phyloP scores from a whole-genome alignment of 1,140 invertebrate species.

The Bombyx mandarina region DNA sequence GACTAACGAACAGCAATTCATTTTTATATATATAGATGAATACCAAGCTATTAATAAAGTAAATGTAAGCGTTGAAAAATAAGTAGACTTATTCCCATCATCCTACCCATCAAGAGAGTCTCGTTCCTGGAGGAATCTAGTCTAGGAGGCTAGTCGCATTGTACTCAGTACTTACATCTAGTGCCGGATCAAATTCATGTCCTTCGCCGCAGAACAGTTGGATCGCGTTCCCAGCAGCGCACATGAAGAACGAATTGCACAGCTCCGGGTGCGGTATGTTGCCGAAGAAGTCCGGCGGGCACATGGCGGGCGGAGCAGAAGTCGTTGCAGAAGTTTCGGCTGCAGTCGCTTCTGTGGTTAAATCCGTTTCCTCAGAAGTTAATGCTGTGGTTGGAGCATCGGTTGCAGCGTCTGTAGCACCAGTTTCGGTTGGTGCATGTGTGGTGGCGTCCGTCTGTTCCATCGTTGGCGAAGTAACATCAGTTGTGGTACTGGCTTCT shows the following conservation, averaged over 20 bases:
- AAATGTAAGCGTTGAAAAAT: too few species aligned
- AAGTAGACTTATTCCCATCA: too few species aligned
- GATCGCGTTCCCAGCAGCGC: slow-evolving; percentile 3
- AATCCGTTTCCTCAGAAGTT: neutral
- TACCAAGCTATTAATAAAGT: too few species aligned
- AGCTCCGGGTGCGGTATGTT: slow-evolving; percentile 5
- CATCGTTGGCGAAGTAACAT: too few species aligned
- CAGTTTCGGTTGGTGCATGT: neutral
- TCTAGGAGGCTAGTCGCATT: too few species aligned
- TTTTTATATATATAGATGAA: too few species aligned
- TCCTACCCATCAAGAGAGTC: too few species aligned
- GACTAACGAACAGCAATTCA: too few species aligned
- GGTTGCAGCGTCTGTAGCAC: neutral
- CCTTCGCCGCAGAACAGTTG: slow-evolving; percentile 6
- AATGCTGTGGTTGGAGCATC: neutral
- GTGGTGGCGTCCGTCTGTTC: neutral
- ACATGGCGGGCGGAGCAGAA: neutral
- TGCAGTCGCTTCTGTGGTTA: neutral
- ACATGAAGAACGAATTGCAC: slow-evolving; percentile 11
- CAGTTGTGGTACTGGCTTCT: too few species aligned
- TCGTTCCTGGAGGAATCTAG: too few species aligned
- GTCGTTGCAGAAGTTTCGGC: neutral
- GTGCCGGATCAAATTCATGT: slow-evolving; percentile 6
- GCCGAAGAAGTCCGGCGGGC: slow-evolving; percentile 4
- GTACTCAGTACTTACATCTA: neutral